phyloP scores from a whole-genome alignment of 2,888 invertebrate species.

The Thysanoteuthis rhombus region DNA sequence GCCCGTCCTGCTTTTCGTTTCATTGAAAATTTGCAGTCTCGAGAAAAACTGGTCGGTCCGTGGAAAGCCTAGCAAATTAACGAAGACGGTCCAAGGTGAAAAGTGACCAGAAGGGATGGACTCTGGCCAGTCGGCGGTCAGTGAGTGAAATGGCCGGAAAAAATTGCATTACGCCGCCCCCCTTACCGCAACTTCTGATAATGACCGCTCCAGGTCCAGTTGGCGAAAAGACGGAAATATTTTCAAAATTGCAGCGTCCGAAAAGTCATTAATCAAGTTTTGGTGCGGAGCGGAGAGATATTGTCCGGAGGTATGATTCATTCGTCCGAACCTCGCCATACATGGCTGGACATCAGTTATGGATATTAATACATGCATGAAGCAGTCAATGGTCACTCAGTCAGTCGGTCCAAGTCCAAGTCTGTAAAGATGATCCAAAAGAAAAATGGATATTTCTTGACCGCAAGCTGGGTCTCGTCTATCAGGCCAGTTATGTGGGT shows the following conservation, averaged over 20 bases:
- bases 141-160: neutral
- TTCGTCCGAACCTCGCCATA: neutral
- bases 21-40: neutral
- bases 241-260: neutral
- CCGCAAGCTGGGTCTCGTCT: neutral
- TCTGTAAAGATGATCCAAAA: neutral
- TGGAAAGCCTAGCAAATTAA: neutral
- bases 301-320: neutral
- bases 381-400: neutral
- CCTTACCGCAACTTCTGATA: neutral
- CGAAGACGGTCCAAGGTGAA: neutral
- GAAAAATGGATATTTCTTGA: neutral
- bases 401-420: neutral
- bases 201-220: constrained; percentile 12
- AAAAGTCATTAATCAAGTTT: neutral
- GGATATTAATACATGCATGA: neutral
- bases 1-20: neutral
- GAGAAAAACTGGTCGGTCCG: neutral
- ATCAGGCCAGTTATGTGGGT: neutral
- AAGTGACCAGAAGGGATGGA: neutral
- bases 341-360: neutral
- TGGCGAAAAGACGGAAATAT: neutral
- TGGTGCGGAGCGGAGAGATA: neutral
- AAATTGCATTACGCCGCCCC: neutral
- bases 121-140: neutral